Evolutionary conservation across 92 coral and sea anemone species (phyloP), one percentile per base, ranked within the genome.

Genomic region (Meandrina meandrites): DNA sequence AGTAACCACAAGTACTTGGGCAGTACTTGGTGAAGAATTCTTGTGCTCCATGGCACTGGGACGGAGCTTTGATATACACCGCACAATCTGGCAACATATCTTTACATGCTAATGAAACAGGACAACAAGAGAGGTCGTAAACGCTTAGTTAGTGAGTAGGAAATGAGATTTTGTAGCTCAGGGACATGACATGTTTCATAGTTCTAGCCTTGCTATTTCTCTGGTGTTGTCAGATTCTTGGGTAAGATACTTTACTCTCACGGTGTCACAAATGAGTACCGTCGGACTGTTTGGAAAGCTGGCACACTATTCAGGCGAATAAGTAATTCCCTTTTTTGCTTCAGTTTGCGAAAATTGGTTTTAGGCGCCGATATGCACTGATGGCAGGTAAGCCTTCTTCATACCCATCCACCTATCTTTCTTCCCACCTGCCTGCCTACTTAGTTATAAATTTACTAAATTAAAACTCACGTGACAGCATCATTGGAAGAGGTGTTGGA

Each of bases 1-100:
- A 92, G 68, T 75, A 60, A 60, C 88, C 82, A 56, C 94, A 92
- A 27, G 92, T 89, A 11, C 85, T 78, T 60, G 94, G 79, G 64
- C 94, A 92, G 87, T 92, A 92, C 81, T 90, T 92, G n/a, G 79
- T 89, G 17, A 89, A 92, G 87, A 92, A 92, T 12, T 86, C 89
- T 67, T 83, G 79, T 48, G 88, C 85, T 18, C 79, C 68, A 8
- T 42, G 85, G 68, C 94, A 92, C 79, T 92, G 92, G 35, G 86
- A 81, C 22, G 88, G 79, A 36, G 81, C 54, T 67, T 76, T 79
- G 77, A 92, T 83, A 31, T 86, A 86, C 42, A 78, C 60, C 27
- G 84, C 56, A 83, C 94, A 92, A 68, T 92, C 94, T 30, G 90
- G n/a, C 15, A 92, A 42, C 37, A 74, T 70, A 32, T 92, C 94